Conservation (phyloP, 2,113 vertebrate species). For the Eptesicus fuscus region DNA sequence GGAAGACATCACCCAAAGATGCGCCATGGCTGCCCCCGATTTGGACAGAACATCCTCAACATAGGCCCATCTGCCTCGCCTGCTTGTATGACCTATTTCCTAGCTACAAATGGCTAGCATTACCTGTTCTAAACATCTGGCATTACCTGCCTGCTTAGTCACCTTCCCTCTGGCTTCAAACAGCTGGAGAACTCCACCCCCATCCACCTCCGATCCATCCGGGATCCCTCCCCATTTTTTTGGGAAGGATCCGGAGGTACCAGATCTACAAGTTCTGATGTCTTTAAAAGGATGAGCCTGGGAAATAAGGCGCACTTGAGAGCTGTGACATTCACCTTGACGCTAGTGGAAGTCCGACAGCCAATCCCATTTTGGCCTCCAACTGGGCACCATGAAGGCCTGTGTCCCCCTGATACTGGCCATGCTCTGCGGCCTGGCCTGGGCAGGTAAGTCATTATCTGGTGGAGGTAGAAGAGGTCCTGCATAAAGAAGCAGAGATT, state of each 20-base stretch:
- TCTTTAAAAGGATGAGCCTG: constrained; percentile 60
- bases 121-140: constrained; percentile 62
- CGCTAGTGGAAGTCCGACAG: not conserved
- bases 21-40: not conserved
- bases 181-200: constrained; percentile 35
- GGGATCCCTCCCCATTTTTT: constrained; percentile 33
- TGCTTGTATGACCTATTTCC: constrained; percentile 47
- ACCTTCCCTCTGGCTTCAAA: constrained; percentile 48
- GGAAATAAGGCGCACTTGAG: not conserved
- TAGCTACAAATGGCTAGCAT: not conserved
- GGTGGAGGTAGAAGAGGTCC: not conserved
- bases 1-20: not conserved
- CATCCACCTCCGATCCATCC: not conserved
- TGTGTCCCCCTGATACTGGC: constrained; percentile 33
- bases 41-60: not conserved
- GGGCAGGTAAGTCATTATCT: constrained; percentile 64
- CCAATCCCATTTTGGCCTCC: not conserved
- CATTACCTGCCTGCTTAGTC: constrained; percentile 41
- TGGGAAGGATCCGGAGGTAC: constrained; percentile 58
- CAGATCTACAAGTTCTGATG: constrained; percentile 58
- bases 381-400: constrained; percentile 46
- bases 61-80: not conserved
- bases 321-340: not conserved
- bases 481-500: not conserved
- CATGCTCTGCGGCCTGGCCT: constrained; percentile 57